Evolutionary conservation across 2,888 invertebrate genomes (phyloP), one percentile per base, ranked within the genome.

Genomic region (Scaptomyza parva): DNA sequence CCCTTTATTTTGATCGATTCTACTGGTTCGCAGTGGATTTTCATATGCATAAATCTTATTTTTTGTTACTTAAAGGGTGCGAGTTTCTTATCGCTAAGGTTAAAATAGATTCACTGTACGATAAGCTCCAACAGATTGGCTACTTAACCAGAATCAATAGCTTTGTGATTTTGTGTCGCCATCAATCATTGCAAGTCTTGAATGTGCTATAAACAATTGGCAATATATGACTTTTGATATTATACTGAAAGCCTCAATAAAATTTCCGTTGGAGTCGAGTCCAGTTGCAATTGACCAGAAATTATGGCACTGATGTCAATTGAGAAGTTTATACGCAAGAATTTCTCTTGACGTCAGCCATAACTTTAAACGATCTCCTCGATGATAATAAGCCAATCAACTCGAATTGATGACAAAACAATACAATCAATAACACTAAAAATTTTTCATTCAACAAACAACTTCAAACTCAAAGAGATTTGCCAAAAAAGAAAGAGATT

Each of bases 181-280:
- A 87, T 81, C 82, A 67, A 82, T 82, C 86, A 82, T 87, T 35
- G 55, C 47, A 62, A 53, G 52, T 48, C 63, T 58, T 82, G 82
- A 78, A 82, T 82, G 18, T 70, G 66, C 47, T 43, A 86, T 83
- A 83, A 83, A 88, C 66, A 64, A 79, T 66, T 64, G 69, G 41
- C 69, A 88, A 83, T 78, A 71, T 83, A 83, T 67, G 76, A 35
- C 66, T 47, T 50, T 28, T 76, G 88, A 82, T 88, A 73, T 50
- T 59, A 51, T 54, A 57, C 20, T 76, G 88, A 86, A 70, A 60
- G 57, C 17, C 40, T 26, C 45, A 12, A 67, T 68, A 58, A 67
- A 76, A 51, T 8, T 35, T 14, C 35, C 8, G 14, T 17, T 35
- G 2, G 8, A 14, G 7, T 35, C 3, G 4, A 20, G 20, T 17